Evolutionary conservation across 2,888 invertebrate genomes (phyloP).

Genomic region (Hirtodrosophila histrioides): DNA sequence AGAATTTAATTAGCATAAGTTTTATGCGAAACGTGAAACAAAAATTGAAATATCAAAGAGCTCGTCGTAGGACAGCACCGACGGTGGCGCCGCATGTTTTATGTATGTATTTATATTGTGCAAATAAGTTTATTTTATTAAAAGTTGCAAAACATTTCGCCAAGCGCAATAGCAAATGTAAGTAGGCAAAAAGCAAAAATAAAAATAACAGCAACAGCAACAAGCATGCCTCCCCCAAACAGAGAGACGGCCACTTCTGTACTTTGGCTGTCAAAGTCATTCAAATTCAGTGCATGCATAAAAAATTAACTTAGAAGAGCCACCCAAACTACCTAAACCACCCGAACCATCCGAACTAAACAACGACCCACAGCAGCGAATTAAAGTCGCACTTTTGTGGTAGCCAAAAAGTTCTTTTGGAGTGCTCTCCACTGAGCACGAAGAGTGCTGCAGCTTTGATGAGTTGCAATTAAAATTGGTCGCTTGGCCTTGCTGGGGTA

Average conservation of each 20-base stretch:
- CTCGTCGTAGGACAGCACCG: constrained; percentile 6
- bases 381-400: constrained; percentile 60
- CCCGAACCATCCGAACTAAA: constrained; percentile 26
- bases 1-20: constrained; percentile 70
- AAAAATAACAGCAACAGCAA: constrained; percentile 12
- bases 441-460: constrained; percentile 39
- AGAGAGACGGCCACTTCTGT: constrained; percentile 51
- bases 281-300: constrained; percentile 74
- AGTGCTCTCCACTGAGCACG: constrained; percentile 30
- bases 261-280: constrained; percentile 67
- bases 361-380: constrained; percentile 39
- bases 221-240: constrained; percentile 13
- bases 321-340: constrained; percentile 8
- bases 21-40: constrained; percentile 49
- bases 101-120: constrained; percentile 64
- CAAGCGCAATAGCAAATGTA: constrained; percentile 57
- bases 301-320: constrained; percentile 63
- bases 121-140: constrained; percentile 73
- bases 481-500: constrained; percentile 36
- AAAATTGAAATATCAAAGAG: constrained; percentile 70
- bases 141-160: constrained; percentile 67
- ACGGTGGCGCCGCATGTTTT: constrained; percentile 49
- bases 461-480: constrained; percentile 60
- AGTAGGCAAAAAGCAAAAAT: constrained; percentile 44
- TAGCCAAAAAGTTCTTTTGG: constrained; percentile 48